Percentiles rank a stretch among this genome's conserved stretches.
phyloP scores from a whole-genome alignment of 1,140 invertebrate genomes.

The Papilio helenus region DNA sequence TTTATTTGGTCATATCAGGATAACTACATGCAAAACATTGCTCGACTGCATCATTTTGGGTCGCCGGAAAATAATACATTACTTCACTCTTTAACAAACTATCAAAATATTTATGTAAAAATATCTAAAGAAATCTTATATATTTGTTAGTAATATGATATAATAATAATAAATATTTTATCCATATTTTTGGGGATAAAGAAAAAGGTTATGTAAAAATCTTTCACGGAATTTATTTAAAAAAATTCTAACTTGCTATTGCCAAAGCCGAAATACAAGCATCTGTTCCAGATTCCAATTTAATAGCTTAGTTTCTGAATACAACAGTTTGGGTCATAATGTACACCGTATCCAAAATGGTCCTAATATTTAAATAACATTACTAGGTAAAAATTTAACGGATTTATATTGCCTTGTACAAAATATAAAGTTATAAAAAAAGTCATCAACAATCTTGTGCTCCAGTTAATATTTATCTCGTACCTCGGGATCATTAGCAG shows the following conservation, averaged over 20 bases:
- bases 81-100: too few species aligned
- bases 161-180: too few species aligned
- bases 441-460: background rate
- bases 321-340: background rate
- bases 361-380: background rate
- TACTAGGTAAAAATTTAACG: too few species aligned
- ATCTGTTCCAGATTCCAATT: slow-evolving; percentile 18
- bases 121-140: too few species aligned
- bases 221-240: background rate
- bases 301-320: background rate
- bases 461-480: slow-evolving; percentile 1
- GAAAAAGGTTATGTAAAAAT: background rate
- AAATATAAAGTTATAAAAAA: background rate
- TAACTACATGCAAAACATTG: too few species aligned
- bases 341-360: background rate
- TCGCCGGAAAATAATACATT: too few species aligned
- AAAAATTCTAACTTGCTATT: background rate
- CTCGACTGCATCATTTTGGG: too few species aligned
- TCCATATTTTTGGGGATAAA: background rate
- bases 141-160: background rate
- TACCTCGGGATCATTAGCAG: slow-evolving; percentile 7
- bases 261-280: background rate
- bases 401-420: background rate
- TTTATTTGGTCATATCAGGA: too few species aligned
- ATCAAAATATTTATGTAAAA: too few species aligned